These are phyloP conservation scores for Trachymyrmex septentrionalis DNA, from an alignment of 1,140 invertebrate species.

Conservation along the genomic window DNA sequence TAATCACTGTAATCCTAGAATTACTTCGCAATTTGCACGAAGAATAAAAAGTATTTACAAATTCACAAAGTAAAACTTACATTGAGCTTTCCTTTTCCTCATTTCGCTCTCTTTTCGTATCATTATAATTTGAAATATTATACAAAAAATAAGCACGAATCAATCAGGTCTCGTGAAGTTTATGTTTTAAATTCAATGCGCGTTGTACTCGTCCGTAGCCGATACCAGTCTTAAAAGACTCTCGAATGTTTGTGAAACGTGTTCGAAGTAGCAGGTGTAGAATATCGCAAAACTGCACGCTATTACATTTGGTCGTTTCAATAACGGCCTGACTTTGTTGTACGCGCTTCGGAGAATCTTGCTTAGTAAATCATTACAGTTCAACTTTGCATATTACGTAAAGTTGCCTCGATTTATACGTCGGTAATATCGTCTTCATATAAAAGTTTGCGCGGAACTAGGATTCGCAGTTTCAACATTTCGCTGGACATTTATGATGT, in stretches of 20 bases:
- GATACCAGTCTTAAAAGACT: neutral
- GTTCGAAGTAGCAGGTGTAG: constrained; percentile 38
- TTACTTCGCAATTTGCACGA: neutral
- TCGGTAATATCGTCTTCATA: constrained; percentile 2
- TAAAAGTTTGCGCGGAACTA: constrained; percentile 22
- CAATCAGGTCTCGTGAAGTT: constrained; percentile 5
- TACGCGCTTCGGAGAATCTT: neutral
- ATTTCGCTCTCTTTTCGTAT: neutral
- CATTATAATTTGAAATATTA: neutral
- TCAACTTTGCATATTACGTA: constrained; percentile 45
- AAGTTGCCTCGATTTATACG: constrained; percentile 27
- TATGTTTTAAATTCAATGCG: constrained; percentile 14
- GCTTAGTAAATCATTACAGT: constrained; percentile 55
- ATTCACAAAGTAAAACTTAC: neutral
- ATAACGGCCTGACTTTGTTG: constrained; percentile 34
- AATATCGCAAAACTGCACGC: constrained; percentile 45
- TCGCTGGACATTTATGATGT: constrained; percentile 12
- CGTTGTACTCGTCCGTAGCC: neutral
- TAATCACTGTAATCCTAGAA: neutral
- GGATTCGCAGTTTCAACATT: neutral
- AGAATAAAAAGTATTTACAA: neutral
- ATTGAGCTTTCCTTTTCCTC: neutral
- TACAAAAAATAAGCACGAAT: neutral
- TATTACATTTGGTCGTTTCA: constrained; percentile 34
- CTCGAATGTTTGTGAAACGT: neutral